A percentile compares a stretch with the other conserved stretches of the same genome.
phyloP scores from a whole-genome alignment of 2,113 vertebrate genomes.

The Oenanthe melanoleuca region DNA sequence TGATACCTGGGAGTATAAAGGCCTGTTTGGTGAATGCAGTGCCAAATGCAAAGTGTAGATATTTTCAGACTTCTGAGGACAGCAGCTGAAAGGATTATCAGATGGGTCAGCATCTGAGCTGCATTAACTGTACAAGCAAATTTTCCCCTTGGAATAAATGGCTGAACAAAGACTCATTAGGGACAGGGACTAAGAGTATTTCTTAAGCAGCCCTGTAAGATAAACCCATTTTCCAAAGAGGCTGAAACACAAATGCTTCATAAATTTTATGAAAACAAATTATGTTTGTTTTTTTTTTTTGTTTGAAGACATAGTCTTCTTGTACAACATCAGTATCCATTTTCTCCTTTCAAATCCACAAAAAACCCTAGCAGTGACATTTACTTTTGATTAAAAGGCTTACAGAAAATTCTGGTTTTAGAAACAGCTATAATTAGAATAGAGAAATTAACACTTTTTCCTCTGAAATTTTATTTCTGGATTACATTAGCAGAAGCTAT shows the following conservation, averaged over 20 bases:
- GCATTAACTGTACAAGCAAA: neutral
- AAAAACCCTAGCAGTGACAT: neutral
- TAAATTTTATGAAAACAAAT: neutral
- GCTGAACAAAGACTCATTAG: neutral
- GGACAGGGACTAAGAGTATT: neutral
- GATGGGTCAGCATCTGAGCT: constrained; percentile 28
- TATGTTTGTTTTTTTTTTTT: rapidly evolving
- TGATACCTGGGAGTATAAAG: neutral
- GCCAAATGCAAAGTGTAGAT: neutral
- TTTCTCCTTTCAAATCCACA: neutral
- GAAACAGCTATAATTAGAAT: neutral
- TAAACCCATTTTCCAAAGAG: neutral
- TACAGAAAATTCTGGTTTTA: neutral
- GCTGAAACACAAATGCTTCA: neutral
- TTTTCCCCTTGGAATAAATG: neutral
- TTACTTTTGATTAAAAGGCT: neutral
- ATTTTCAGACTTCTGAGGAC: neutral
- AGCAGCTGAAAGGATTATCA: constrained; percentile 12
- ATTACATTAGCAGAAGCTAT: neutral
- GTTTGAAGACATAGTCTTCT: neutral
- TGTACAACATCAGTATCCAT: neutral
- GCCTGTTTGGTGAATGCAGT: neutral
- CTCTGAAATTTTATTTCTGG: neutral
- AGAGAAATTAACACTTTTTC: neutral
- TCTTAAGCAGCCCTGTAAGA: neutral